Evolutionary conservation across 2,888 invertebrate genomes (phyloP).

Genomic region (Noctua janthina): DNA sequence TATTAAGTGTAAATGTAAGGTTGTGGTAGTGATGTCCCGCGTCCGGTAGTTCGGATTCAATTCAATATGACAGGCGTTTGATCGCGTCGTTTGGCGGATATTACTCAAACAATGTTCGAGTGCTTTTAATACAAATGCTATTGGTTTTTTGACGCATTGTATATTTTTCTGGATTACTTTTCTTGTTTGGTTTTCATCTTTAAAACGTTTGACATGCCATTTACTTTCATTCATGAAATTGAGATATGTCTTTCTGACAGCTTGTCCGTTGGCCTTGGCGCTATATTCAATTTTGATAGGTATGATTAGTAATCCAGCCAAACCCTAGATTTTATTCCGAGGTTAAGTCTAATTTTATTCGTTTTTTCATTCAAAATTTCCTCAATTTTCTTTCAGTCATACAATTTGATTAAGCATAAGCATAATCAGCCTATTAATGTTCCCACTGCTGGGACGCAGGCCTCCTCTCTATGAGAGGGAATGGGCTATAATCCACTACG

Average conservation of each 20-base stretch:
- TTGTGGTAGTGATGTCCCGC: constrained; percentile 71
- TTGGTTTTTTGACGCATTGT: constrained; percentile 48
- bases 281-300: not conserved
- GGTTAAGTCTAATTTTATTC: not conserved
- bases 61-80: constrained; percentile 86
- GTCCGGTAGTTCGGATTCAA: constrained; percentile 80
- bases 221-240: not conserved
- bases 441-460: too few species aligned
- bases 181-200: not conserved
- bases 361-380: not conserved
- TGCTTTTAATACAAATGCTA: constrained; percentile 66
- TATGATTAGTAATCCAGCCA: not conserved
- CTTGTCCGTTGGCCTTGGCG: not conserved
- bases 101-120: constrained; percentile 76
- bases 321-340: not conserved
- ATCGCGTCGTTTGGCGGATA: constrained; percentile 80
- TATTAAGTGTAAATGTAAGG: constrained; percentile 46
- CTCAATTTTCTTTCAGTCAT: not conserved
- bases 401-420: not conserved
- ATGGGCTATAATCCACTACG: too few species aligned
- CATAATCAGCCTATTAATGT: too few species aligned
- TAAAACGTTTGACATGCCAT: not conserved
- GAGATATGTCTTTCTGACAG: not conserved
- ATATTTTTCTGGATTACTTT: constrained; percentile 10
- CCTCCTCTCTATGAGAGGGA: too few species aligned